phyloP scores from a whole-genome alignment of 2,888 invertebrate genomes.

The Phrixothrix hirtus region DNA sequence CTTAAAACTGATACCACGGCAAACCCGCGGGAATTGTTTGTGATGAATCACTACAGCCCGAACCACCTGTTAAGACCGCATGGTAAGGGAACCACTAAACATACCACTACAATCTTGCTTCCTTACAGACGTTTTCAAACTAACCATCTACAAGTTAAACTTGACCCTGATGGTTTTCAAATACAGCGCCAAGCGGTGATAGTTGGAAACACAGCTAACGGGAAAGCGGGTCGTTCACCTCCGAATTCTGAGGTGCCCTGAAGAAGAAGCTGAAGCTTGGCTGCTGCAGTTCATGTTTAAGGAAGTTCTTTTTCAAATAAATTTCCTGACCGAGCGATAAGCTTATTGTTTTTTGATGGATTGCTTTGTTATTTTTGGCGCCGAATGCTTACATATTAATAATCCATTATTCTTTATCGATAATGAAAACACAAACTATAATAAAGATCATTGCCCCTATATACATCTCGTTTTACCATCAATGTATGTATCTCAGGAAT shows the following conservation, averaged over 20 bases:
- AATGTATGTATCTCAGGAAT: background rate
- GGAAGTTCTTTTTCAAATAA: conserved; percentile 38
- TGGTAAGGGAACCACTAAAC: conserved; percentile 22
- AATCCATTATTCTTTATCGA: background rate
- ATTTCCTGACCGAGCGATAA: conserved; percentile 2
- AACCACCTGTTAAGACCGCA: conserved; percentile 29
- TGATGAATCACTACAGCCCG: conserved; percentile 5
- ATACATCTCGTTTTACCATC: background rate
- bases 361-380: background rate
- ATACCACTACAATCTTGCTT: conserved; percentile 39
- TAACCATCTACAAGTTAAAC: conserved; percentile 53
- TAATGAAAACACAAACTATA: background rate
- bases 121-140: conserved; percentile 52
- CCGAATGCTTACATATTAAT: background rate
- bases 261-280: conserved; percentile 36
- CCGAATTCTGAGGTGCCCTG: conserved; percentile 48
- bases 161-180: conserved; percentile 55
- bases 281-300: conserved; percentile 42
- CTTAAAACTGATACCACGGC: too few relatives aligned
- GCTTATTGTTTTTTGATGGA: conserved; percentile 5
- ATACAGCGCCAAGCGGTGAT: conserved; percentile 50
- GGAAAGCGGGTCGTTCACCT: conserved; percentile 54
- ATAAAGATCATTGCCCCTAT: background rate
- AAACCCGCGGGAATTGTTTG: background rate
- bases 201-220: conserved; percentile 49